Evolutionary conservation across 2,113 vertebrate genomes (phyloP).

Genomic region (Galbula dea): DNA sequence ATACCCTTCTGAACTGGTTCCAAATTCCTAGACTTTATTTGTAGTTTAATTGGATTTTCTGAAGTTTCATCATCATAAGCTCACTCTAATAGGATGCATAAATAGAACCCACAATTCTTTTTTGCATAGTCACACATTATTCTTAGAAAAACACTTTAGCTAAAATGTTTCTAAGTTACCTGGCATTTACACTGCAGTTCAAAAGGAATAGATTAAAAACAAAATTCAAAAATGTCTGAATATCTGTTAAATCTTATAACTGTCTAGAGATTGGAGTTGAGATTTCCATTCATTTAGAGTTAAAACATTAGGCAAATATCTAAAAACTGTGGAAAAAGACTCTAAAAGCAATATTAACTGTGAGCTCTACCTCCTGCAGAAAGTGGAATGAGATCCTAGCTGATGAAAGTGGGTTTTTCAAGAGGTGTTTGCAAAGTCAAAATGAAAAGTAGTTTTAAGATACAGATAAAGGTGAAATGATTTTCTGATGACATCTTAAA

Average conservation of each 20-base stretch:
- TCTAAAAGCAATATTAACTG: neutral
- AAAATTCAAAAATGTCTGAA: neutral
- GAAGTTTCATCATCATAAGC: neutral
- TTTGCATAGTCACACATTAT: neutral
- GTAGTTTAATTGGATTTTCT: neutral
- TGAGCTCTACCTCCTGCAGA: neutral
- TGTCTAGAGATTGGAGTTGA: neutral
- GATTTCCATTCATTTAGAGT: neutral
- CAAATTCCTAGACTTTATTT: neutral
- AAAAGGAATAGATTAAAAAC: neutral
- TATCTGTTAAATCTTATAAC: neutral
- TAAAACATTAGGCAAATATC: neutral
- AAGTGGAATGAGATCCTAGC: neutral
- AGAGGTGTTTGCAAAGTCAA: neutral
- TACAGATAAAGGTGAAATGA: fast-evolving
- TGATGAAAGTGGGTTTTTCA: neutral
- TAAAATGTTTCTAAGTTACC: neutral
- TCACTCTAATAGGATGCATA: neutral
- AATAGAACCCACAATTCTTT: neutral
- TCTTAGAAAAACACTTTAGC: neutral
- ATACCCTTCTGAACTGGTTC: neutral
- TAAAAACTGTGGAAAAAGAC: neutral
- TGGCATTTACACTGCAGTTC: neutral
- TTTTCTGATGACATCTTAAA: neutral
- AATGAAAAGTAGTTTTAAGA: neutral